A percentile compares a stretch with the other conserved stretches of the same genome.
phyloP scores from a whole-genome alignment of 1,140 invertebrate species.

The Drosophila nannoptera region DNA sequence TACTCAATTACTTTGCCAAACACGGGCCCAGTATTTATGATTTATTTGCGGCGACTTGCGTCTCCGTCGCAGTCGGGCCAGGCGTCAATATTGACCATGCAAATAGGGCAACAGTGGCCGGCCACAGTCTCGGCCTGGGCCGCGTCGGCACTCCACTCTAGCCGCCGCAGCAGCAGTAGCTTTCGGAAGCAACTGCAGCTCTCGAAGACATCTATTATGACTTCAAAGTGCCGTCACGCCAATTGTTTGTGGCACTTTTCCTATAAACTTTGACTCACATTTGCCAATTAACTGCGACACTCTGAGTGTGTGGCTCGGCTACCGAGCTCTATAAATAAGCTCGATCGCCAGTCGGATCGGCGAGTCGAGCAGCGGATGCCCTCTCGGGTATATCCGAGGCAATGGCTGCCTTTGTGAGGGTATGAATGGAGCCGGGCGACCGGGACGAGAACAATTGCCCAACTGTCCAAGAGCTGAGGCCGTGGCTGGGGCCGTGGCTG shows the following conservation, averaged over 20 bases:
- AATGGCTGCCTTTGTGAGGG: conserved; percentile 15
- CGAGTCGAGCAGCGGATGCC: conserved; percentile 23
- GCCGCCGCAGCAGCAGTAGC: not conserved
- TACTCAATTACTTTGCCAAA: conserved; percentile 78
- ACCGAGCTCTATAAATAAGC: conserved; percentile 73
- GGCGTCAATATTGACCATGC: conserved; percentile 68
- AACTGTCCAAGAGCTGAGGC: conserved; percentile 60
- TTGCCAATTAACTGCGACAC: conserved; percentile 77
- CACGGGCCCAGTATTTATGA: conserved; percentile 72
- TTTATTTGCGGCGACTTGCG: conserved; percentile 62
- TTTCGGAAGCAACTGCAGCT: conserved; percentile 9
- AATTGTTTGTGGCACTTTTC: conserved; percentile 72
- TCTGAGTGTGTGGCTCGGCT: conserved; percentile 69
- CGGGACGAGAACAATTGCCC: conserved; percentile 65
- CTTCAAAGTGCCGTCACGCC: conserved; percentile 74
- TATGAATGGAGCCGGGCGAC: conserved; percentile 53
- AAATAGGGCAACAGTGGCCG: conserved; percentile 53
- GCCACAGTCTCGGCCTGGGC: conserved; percentile 31
- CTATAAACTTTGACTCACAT: conserved; percentile 77
- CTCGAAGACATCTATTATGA: conserved; percentile 69
- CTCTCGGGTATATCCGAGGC: conserved; percentile 5
- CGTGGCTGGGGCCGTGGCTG: too few species aligned
- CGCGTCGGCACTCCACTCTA: conserved; percentile 56
- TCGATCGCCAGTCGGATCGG: conserved; percentile 31
- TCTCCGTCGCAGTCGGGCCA: conserved; percentile 39